These are phyloP conservation scores for Ophioderma brevispina DNA, from an alignment of 35 echinoderm and acorn worm species.

Conservation along the genomic window DNA sequence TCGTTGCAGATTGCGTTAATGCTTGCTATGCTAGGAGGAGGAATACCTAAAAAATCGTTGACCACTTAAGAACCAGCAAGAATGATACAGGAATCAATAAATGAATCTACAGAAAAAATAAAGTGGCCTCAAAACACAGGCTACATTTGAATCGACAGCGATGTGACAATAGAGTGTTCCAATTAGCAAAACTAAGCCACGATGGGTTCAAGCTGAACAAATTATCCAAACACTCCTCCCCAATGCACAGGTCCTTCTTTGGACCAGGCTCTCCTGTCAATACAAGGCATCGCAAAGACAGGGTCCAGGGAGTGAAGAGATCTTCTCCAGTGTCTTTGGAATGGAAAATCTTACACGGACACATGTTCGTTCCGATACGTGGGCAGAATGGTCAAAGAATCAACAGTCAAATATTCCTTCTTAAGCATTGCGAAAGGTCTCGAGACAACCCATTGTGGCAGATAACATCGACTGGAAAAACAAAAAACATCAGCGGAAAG, in stretches of 20 bases:
- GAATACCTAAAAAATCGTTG: too few species aligned
- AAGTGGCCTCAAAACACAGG: too few species aligned
- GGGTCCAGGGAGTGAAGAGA: background rate
- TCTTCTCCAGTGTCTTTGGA: background rate
- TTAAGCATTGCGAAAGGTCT: background rate
- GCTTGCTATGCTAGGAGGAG: too few species aligned
- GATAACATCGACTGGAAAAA: conserved; percentile 20
- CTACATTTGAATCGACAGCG: too few species aligned
- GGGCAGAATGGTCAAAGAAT: background rate
- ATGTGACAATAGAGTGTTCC: background rate
- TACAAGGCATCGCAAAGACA: background rate
- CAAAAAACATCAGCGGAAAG: background rate
- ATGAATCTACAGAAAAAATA: too few species aligned
- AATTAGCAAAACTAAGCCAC: background rate
- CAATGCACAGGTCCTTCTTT: background rate
- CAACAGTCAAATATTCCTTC: background rate
- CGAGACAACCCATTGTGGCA: background rate
- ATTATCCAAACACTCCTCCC: too few species aligned
- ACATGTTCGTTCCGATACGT: background rate
- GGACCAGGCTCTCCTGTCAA: background rate
- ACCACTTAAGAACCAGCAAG: background rate
- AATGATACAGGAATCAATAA: too few species aligned
- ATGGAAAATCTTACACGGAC: conserved; percentile 4
- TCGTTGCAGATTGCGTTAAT: too few species aligned
- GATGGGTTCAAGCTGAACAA: background rate